Evolutionary conservation across 35 echinoderm and acorn worm species (phyloP).

Genomic region (Lytechinus variegatus): DNA sequence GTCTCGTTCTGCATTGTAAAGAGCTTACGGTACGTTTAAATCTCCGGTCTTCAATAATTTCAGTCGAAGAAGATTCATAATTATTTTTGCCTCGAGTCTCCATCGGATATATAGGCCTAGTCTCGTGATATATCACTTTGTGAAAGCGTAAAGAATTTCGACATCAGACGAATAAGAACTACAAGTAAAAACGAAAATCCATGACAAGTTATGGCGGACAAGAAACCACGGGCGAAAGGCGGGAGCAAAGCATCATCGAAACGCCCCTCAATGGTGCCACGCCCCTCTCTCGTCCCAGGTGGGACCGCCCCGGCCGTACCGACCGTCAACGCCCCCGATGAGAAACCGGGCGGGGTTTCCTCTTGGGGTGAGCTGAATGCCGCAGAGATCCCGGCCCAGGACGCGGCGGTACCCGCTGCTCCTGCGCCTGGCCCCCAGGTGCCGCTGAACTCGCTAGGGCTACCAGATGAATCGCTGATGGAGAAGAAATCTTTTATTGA

Average conservation of each 20-base stretch:
- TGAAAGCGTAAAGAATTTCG: too few species aligned
- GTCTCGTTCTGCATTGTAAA: too few species aligned
- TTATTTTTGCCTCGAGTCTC: too few species aligned
- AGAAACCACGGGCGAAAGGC: not conserved
- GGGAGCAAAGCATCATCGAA: not conserved
- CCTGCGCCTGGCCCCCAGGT: not conserved
- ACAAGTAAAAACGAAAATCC: too few species aligned
- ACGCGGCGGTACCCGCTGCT: not conserved
- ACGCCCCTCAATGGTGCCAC: not conserved
- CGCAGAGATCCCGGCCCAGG: not conserved
- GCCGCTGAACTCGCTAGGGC: not conserved
- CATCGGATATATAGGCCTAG: too few species aligned
- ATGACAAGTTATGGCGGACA: not conserved
- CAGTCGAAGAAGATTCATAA: too few species aligned
- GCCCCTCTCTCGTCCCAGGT: not conserved
- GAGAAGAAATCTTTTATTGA: not conserved
- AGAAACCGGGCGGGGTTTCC: not conserved
- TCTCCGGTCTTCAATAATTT: too few species aligned
- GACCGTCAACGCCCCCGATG: not conserved
- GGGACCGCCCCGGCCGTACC: too few species aligned
- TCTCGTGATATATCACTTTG: too few species aligned
- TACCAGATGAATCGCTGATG: not conserved
- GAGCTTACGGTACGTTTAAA: too few species aligned
- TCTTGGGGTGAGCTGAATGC: not conserved
- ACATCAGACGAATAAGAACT: too few species aligned